Percentiles rank a stretch among this genome's conserved stretches.
Conservation (phyloP, 2,888 invertebrate species). For the Epinotia bilunana region DNA sequence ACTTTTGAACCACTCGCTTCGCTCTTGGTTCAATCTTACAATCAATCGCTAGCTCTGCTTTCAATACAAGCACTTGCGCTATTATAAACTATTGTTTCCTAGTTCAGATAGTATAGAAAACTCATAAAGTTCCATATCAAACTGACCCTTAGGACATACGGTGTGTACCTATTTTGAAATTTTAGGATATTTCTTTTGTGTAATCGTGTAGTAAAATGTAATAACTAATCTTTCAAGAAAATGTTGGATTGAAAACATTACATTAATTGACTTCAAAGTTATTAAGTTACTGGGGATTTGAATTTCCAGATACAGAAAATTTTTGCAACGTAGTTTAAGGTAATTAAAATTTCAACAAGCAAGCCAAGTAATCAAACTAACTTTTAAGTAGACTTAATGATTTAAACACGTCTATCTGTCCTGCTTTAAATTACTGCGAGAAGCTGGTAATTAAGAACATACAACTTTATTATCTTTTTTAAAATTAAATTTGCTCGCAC, state of each 20-base stretch:
- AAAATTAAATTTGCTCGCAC: conserved; percentile 12
- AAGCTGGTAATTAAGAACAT: conserved; percentile 33
- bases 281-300: neutral
- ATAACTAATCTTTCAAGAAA: neutral
- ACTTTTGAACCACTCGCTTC: too few species aligned
- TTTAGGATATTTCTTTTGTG: too few species aligned
- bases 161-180: too few species aligned
- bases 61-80: too few species aligned
- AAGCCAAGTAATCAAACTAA: conserved; percentile 30
- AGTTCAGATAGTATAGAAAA: too few species aligned
- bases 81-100: too few species aligned
- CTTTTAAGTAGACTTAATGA: conserved; percentile 37
- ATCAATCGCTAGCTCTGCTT: too few species aligned
- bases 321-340: neutral
- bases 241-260: neutral
- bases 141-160: too few species aligned
- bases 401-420: conserved; percentile 32
- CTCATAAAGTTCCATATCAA: too few species aligned
- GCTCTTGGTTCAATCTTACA: too few species aligned
- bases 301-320: neutral
- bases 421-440: conserved; percentile 33
- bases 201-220: neutral
- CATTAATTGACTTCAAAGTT: neutral
- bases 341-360: conserved; percentile 13
- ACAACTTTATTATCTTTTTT: conserved; percentile 27